Percentiles rank a stretch among this genome's conserved stretches.
Conservation (phyloP, 2,888 invertebrate genomes). For the Diarsia brunnea region DNA sequence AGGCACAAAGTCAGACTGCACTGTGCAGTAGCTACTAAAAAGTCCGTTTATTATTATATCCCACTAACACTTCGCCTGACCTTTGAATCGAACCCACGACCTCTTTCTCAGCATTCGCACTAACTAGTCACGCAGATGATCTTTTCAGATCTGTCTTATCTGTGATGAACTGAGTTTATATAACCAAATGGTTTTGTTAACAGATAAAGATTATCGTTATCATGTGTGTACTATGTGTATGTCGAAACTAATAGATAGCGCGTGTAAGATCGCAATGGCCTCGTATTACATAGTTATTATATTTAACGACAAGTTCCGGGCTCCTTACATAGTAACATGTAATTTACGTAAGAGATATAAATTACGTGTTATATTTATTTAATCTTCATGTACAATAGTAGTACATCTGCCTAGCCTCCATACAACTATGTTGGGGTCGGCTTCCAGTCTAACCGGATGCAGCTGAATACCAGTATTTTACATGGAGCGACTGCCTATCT, state of each 20-base stretch:
- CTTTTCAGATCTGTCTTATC: background rate
- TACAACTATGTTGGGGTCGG: too few species aligned
- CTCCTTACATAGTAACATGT: constrained; percentile 22
- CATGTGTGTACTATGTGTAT: background rate
- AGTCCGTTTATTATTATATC: background rate
- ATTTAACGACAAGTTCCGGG: constrained; percentile 12
- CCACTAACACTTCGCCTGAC: background rate
- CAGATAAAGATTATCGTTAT: background rate
- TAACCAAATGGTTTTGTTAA: background rate
- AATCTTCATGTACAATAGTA: too few species aligned
- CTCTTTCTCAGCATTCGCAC: background rate
- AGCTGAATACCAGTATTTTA: too few species aligned
- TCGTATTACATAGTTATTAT: constrained; percentile 1
- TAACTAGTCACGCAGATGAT: background rate
- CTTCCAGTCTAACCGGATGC: too few species aligned
- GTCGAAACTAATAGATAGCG: background rate
- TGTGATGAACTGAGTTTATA: background rate
- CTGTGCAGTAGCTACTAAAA: background rate
- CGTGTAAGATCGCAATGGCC: constrained; percentile 8
- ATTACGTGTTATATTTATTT: background rate
- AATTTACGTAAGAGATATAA: constrained; percentile 15
- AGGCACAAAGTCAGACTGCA: background rate
- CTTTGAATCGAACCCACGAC: background rate
- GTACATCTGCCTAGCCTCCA: too few species aligned
- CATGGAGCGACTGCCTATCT: too few species aligned